phyloP scores from a whole-genome alignment of 2,113 vertebrate genomes.

The Clarias magur region DNA sequence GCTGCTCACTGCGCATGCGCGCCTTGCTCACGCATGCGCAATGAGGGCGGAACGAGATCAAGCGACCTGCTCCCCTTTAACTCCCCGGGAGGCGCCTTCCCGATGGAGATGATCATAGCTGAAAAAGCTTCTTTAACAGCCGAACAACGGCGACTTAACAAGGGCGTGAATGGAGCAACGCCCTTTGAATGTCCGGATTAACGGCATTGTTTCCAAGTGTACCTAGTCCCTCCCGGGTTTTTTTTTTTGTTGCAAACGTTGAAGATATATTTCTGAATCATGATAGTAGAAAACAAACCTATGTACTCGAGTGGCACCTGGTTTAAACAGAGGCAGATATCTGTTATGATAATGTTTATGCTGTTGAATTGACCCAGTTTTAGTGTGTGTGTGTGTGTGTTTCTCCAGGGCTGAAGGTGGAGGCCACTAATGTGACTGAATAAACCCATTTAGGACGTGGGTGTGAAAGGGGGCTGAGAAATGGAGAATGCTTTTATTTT shows the following conservation, averaged over 20 bases:
- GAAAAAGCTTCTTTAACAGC: conserved; percentile 54
- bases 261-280: not conserved
- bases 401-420: conserved; percentile 4
- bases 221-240: not conserved
- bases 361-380: conserved; percentile 2
- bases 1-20: conserved; percentile 66
- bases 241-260: not conserved
- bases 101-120: conserved; percentile 69
- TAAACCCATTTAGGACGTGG: conserved; percentile 34
- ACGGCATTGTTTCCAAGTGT: conserved; percentile 49
- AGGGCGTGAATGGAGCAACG: conserved; percentile 60
- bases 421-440: conserved; percentile 30
- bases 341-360: not conserved
- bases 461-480: conserved; percentile 18
- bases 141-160: conserved; percentile 57
- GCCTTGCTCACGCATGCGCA: conserved; percentile 56
- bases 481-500: conserved; percentile 34
- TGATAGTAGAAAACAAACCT: not conserved
- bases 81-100: conserved; percentile 64
- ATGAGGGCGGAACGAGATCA: conserved; percentile 42
- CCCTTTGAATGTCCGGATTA: conserved; percentile 47
- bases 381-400: conserved; percentile 25
- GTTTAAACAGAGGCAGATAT: not conserved
- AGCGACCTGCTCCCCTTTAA: conserved; percentile 64
- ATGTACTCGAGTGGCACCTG: not conserved